A percentile compares a stretch with the other conserved stretches of the same genome.
Evolutionary conservation across 2,888 invertebrate species (phyloP).

Genomic region (Salpingus planirostris): DNA sequence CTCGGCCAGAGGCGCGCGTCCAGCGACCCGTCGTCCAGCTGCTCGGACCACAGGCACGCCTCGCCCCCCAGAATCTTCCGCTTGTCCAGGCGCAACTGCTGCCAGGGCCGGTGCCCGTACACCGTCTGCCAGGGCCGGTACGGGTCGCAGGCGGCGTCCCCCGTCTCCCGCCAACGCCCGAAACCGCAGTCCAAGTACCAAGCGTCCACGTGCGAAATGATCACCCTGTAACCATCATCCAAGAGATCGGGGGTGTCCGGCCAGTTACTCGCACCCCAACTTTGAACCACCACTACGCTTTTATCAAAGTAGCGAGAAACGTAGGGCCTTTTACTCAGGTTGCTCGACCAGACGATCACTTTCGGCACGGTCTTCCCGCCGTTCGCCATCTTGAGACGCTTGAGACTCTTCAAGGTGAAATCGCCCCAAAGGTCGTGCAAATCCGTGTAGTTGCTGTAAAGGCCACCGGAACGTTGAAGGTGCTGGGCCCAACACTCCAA

Average conservation of each 20-base stretch:
- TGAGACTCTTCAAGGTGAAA: conserved; percentile 59
- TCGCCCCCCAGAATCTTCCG: conserved; percentile 61
- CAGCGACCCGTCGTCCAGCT: conserved; percentile 62
- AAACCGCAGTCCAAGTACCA: conserved; percentile 86
- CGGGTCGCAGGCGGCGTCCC: conserved; percentile 79
- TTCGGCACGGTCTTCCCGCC: conserved; percentile 47
- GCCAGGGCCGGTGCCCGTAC: conserved; percentile 76
- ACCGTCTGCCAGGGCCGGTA: conserved; percentile 83
- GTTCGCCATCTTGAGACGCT: conserved; percentile 52
- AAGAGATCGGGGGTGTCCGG: conserved; percentile 68
- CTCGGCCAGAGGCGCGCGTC: conserved; percentile 79
- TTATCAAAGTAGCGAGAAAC: conserved; percentile 41
- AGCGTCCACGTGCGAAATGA: conserved; percentile 78
- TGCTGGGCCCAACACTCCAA: conserved; percentile 67
- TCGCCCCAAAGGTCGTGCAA: conserved; percentile 71
- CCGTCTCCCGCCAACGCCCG: conserved; percentile 75
- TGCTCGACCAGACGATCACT: conserved; percentile 68
- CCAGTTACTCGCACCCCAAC: conserved; percentile 78
- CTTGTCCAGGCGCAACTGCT: conserved; percentile 40
- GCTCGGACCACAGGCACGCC: conserved; percentile 80
- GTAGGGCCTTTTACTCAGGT: conserved; percentile 65
- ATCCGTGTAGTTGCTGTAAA: conserved; percentile 55
- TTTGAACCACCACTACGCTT: conserved; percentile 57
- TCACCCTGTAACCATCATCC: conserved; percentile 66
- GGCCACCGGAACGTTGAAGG: conserved; percentile 28